Evolutionary conservation across 2,888 invertebrate species (phyloP).

Genomic region (Hoplodrina ambigua): DNA sequence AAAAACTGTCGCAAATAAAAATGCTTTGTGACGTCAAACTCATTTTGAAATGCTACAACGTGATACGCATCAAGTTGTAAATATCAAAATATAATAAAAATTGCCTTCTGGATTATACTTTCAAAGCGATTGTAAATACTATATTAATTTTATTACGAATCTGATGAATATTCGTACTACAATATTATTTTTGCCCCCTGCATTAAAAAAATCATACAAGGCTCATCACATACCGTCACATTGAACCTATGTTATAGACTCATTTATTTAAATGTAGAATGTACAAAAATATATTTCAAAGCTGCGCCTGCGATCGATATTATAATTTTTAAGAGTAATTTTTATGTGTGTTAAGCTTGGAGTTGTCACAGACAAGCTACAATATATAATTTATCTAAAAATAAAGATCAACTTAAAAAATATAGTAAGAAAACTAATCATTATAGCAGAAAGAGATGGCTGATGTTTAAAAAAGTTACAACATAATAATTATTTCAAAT

Average conservation of each 20-base stretch:
- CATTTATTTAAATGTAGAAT: slow-evolving; percentile 51
- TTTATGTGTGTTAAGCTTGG: slow-evolving; percentile 26
- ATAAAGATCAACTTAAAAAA: no score
- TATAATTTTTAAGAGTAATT: slow-evolving; percentile 49
- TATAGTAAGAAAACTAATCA: no score
- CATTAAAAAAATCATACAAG: not conserved
- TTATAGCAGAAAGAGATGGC: no score
- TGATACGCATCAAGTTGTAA: no score
- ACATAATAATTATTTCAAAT: no score
- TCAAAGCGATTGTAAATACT: no score
- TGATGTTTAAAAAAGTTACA: no score
- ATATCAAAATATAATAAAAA: no score
- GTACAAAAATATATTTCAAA: slow-evolving; percentile 46
- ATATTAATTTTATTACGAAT: no score
- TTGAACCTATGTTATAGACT: slow-evolving; percentile 29
- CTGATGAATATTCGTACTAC: no score
- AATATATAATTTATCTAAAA: not conserved
- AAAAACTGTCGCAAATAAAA: slow-evolving; percentile 7
- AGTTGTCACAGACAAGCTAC: not conserved
- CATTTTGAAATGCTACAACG: not conserved
- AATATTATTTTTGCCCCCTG: not conserved
- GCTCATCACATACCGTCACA: slow-evolving; percentile 33
- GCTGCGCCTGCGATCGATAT: slow-evolving; percentile 54
- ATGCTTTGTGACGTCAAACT: slow-evolving; percentile 6
- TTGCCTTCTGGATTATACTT: no score